phyloP scores from a whole-genome alignment of 2,113 vertebrate species.

The Nematolebias whitei region DNA sequence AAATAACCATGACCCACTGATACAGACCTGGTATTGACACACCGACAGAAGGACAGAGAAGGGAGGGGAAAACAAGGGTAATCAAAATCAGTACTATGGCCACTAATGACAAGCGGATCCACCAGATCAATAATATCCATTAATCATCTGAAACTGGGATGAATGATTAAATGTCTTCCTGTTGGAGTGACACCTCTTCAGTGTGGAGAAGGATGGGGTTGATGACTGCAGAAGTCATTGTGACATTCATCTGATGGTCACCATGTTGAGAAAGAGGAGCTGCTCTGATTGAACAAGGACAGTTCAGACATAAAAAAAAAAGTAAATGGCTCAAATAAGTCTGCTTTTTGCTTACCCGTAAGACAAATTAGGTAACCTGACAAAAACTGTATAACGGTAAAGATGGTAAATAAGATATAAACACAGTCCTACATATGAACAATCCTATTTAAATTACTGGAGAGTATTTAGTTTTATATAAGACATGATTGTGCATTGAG shows the following conservation, averaged over 20 bases:
- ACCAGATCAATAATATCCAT: slow-evolving; percentile 55
- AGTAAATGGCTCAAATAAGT: slow-evolving; percentile 40
- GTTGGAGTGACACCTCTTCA: slow-evolving; percentile 22
- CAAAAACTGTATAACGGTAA: slow-evolving; percentile 45
- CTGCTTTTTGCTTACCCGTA: slow-evolving; percentile 14
- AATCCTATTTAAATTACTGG: background rate
- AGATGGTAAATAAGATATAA: slow-evolving; percentile 17
- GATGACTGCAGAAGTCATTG: slow-evolving; percentile 26
- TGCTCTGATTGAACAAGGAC: slow-evolving; percentile 23
- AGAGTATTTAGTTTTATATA: background rate
- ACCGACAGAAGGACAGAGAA: slow-evolving; percentile 26
- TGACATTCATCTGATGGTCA: slow-evolving; percentile 48
- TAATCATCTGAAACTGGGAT: slow-evolving; percentile 58
- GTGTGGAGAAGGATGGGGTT: slow-evolving; percentile 30
- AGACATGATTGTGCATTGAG: background rate
- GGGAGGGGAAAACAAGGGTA: slow-evolving; percentile 12
- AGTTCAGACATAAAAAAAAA: slow-evolving; percentile 23
- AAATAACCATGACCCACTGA: slow-evolving; percentile 56
- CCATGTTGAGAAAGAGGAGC: slow-evolving; percentile 45
- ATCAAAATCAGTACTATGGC: slow-evolving; percentile 45
- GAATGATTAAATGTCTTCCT: slow-evolving; percentile 59
- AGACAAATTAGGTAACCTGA: slow-evolving; percentile 29
- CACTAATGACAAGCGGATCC: slow-evolving; percentile 45
- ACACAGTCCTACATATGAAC: slow-evolving; percentile 18
- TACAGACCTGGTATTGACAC: slow-evolving; percentile 63